Base-by-base conservation (phyloP, 2,888 invertebrate species). In the Mylabris sibirica region DNA sequence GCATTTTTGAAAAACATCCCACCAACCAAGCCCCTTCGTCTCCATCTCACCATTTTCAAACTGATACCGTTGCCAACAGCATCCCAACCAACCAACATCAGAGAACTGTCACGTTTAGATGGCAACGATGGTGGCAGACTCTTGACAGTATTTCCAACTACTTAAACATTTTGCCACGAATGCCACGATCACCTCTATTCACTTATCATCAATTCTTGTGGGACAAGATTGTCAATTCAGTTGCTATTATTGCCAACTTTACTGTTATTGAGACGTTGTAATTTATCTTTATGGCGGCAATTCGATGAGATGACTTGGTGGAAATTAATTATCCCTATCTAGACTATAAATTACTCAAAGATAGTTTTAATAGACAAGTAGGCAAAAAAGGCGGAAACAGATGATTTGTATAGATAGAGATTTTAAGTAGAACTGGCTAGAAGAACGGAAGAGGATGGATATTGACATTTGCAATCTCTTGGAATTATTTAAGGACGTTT, bases 181-280 rank as follows among this genome's bases (percentile, higher is more conserved):
- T 6, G 76, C 77, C 74, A 75, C 73, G 74, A 76, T 79, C 78
- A 77, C 77, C 77, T n/a, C n/a, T 79, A 77, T 78, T 78, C 78
- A 79, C 76, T 79, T 79, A 79, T 76, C 76, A 74, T 74, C 72
- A 72, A 68, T 71, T 72, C 74, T 73, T 64, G 60, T 60, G 74
- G 74, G 75, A 70, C 69, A 66, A 64, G 66, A 67, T 66, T 65
- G 24, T 63, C 63, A 17, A 6, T 17, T 44, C 12, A 22, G 53
- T 53, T 53, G 53, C 22, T 57, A 24, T 57, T 57, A 20, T 49
- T 20, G 49, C 12, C 5, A 24, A 3, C 8, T 57, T 57, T 3
- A 53, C 20, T 53, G 22, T 53, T 53, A 53, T 53, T 22, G 53
- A 53, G 53, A 53, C 20, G 6, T 17, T 3, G 5, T 4, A 17